Evolutionary conservation across 1,140 invertebrate genomes (phyloP), one percentile per base, ranked within the genome.

Genomic region (Ips nitidus): DNA sequence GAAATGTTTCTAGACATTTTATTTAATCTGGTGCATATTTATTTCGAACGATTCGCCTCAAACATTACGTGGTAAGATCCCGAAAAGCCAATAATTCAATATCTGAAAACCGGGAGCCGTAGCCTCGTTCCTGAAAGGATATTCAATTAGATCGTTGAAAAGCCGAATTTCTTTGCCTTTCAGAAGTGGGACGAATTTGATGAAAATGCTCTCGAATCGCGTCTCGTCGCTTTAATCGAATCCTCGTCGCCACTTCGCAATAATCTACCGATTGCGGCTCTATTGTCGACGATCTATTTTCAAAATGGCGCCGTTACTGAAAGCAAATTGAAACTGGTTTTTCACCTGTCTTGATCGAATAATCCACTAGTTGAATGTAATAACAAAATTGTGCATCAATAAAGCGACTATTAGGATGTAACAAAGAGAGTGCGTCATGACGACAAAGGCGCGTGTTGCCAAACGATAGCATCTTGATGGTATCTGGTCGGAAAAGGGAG

Each of bases 401-500:
- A 50, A 50, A 1, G 7, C 45, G 6, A 22, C 45, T 50, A 50
- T 50, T 50, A 50, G 45, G 45, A 50, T 50, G 45, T 50, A 50
- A 50, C 45, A 50, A 50, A 50, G 45, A 50, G 22, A 50, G 45
- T 50, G 45, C 45, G 45, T 50, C 45, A 62, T 41, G 61, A 58
- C 55, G 60, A 64, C 55, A 69, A 70, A 70, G 67, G 75, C 76
- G 72, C 73, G 73, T 75, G 73, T 68, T 69, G 57, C 62, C 69
- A 59, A 43, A 63, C 64, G 72, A 74, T 74, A 74, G 70, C 39
- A 58, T 74, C 74, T 45, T 71, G 75, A 76, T 76, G 40, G 62
- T 76, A 77, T 77, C 76, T 57, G 59, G 43, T 43, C 50, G 62
- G 58, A 72, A 72, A 67, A 67, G 75, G 77, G 76, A 76, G 74